Evolutionary conservation across 2,113 vertebrate genomes (phyloP), one percentile per base, ranked within the genome.

Genomic region (Gymnocephalus cernua): DNA sequence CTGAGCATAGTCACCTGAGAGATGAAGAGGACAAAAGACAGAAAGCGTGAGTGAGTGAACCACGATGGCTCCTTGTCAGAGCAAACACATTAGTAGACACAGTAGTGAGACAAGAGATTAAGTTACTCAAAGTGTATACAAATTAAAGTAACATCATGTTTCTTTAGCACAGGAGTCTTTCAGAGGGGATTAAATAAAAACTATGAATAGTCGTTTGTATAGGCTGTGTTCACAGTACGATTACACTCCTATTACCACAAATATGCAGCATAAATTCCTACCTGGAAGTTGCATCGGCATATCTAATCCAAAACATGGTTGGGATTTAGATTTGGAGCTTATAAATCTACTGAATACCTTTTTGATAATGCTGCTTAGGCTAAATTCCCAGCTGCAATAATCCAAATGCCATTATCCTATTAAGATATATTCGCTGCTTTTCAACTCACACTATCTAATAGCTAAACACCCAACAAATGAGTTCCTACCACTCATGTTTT

Each of bases 1-100:
- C 85, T 99, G 97, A 72, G 98, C 98, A 2, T 97, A 96, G 92
- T 99, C 97, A 9, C 97, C 98, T 99, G 88, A 2, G 57, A 21
- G 32, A 68, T 10, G n/a, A 82, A 59, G 18, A 21, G 38, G 29
- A 63, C 27, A 32, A 70, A 47, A 53, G 16, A 41, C 16, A 32
- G 48, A 58, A 25, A 71, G 29, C 61, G 29, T 66, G 57, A 86
- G 48, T 38, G 66, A 78, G 58, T 38, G 51, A 80, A 67, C 48
- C 23, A 18, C 27, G 18, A 50, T 50, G 48, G 58, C 29, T 66
- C 29, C 14, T 58, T 27, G 50, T 79, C 41, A 63, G 74, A 79
- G 47, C 58, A 27, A 75, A 74, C 32, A 45, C 70, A 74, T 63
- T 44, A 45, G 2, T 11, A 11, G 38, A 41, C 10, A 11, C 19